Percentiles rank a stretch among this genome's conserved stretches.
phyloP scores from a whole-genome alignment of 2,888 invertebrate species.

The Eupithecia dodoneata region DNA sequence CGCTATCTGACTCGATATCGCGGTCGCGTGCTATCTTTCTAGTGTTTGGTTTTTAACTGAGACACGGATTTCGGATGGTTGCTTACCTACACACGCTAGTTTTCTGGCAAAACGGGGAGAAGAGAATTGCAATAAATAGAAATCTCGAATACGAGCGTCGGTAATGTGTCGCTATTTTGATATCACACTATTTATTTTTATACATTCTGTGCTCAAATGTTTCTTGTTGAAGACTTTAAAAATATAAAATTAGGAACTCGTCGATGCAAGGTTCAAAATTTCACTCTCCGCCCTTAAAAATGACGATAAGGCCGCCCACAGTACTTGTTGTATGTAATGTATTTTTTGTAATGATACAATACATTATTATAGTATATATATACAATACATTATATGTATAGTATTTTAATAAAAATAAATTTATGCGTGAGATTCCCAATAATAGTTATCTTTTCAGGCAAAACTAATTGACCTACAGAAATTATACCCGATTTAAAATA shows the following conservation, averaged over 20 bases:
- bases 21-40: slow-evolving; percentile 48
- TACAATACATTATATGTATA: too few relatives aligned
- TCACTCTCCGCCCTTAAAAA: not conserved
- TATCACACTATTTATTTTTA: not conserved
- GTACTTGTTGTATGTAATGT: too few relatives aligned
- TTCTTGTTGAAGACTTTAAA: not conserved
- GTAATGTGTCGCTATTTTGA: not conserved
- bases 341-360: too few relatives aligned
- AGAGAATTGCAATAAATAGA: not conserved
- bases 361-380: too few relatives aligned
- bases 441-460: not conserved
- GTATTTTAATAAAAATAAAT: not conserved
- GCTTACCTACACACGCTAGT: not conserved
- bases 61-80: not conserved
- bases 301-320: not conserved
- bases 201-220: not conserved
- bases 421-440: not conserved
- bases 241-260: not conserved
- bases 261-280: not conserved
- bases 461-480: not conserved
- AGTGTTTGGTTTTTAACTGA: slow-evolving; percentile 22
- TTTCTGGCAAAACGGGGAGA: not conserved
- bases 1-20: slow-evolving; percentile 55
- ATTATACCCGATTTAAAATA: not conserved
- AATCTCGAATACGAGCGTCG: not conserved